Evolutionary conservation across 2,888 invertebrate genomes (phyloP).

Genomic region (Spodoptera littoralis): DNA sequence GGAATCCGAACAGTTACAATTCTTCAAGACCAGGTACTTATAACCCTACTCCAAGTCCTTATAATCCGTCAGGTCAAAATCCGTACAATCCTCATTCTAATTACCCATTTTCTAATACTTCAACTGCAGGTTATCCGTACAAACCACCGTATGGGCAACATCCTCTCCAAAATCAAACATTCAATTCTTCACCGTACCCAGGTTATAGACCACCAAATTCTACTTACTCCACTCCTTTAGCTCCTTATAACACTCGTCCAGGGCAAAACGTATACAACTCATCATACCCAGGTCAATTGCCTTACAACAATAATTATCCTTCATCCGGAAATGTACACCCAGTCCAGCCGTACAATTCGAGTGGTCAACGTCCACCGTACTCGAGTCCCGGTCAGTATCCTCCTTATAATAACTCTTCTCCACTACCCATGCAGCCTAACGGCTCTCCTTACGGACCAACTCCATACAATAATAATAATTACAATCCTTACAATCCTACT

Average conservation of each 20-base stretch:
- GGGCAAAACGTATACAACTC: constrained; percentile 11
- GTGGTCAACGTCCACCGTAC: constrained; percentile 25
- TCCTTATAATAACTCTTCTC: constrained; percentile 39
- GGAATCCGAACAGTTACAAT: constrained; percentile 27
- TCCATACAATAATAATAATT: constrained; percentile 24
- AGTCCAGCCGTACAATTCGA: constrained; percentile 16
- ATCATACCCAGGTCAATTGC: constrained; percentile 23
- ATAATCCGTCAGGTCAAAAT: constrained; percentile 36
- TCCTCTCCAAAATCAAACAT: constrained; percentile 34
- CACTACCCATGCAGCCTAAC: constrained; percentile 7
- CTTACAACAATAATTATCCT: constrained; percentile 31
- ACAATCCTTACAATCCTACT: constrained; percentile 45
- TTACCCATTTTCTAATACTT: constrained; percentile 12
- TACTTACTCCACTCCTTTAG: constrained; percentile 39
- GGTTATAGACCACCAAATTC: constrained; percentile 34
- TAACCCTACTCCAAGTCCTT: constrained; percentile 21
- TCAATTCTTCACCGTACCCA: constrained; percentile 32
- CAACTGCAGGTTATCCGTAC: constrained; percentile 20
- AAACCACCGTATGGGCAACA: constrained; percentile 32
- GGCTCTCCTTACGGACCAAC: constrained; percentile 29
- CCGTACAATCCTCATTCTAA: constrained; percentile 20
- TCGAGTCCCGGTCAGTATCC: constrained; percentile 34
- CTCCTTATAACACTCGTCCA: constrained; percentile 39
- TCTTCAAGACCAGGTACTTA: constrained; percentile 27
- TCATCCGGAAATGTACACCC: constrained; percentile 24